A percentile compares a stretch with the other conserved stretches of the same genome.
phyloP scores from a whole-genome alignment of 2,113 vertebrate genomes.

The Dendrocopos noguchii region DNA sequence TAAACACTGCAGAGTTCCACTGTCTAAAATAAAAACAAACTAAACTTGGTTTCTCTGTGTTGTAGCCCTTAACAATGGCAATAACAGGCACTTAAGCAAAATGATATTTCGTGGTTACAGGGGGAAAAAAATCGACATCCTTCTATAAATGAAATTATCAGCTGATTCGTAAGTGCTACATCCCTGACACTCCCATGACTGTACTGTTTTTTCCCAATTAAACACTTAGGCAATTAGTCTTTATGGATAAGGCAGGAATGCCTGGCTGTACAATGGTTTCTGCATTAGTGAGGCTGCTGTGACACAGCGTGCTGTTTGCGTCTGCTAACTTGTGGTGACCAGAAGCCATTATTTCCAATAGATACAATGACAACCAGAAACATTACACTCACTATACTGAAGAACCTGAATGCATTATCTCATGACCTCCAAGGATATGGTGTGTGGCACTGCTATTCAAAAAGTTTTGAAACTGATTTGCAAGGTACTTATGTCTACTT shows the following conservation, averaged over 20 bases:
- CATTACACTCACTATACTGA: slow-evolving; percentile 50
- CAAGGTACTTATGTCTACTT: slow-evolving; percentile 51
- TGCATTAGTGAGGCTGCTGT: slow-evolving; percentile 63
- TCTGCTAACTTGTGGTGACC: slow-evolving; percentile 67
- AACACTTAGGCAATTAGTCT: slow-evolving; percentile 39
- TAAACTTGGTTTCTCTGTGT: slow-evolving; percentile 48
- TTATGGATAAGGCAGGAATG: slow-evolving; percentile 23
- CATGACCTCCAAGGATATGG: slow-evolving; percentile 71
- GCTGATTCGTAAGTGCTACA: slow-evolving; percentile 49
- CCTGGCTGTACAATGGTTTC: slow-evolving; percentile 50
- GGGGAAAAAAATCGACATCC: slow-evolving; percentile 39
- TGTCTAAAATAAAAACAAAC: slow-evolving; percentile 47
- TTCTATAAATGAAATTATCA: slow-evolving; percentile 63
- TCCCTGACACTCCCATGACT: slow-evolving; percentile 58
- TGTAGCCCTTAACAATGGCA: slow-evolving; percentile 35
- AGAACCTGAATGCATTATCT: slow-evolving; percentile 73
- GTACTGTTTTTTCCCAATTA: slow-evolving; percentile 53
- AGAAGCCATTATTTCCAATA: slow-evolving; percentile 69
- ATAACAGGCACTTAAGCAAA: slow-evolving; percentile 46
- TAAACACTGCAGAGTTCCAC: slow-evolving; percentile 9
- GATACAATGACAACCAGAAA: slow-evolving; percentile 73
- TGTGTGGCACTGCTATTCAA: slow-evolving; percentile 44
- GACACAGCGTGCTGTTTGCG: slow-evolving; percentile 41
- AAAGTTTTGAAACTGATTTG: slow-evolving; percentile 68
- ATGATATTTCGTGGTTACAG: slow-evolving; percentile 49